phyloP scores from a whole-genome alignment of 2,113 vertebrate species.

The Gambusia affinis region DNA sequence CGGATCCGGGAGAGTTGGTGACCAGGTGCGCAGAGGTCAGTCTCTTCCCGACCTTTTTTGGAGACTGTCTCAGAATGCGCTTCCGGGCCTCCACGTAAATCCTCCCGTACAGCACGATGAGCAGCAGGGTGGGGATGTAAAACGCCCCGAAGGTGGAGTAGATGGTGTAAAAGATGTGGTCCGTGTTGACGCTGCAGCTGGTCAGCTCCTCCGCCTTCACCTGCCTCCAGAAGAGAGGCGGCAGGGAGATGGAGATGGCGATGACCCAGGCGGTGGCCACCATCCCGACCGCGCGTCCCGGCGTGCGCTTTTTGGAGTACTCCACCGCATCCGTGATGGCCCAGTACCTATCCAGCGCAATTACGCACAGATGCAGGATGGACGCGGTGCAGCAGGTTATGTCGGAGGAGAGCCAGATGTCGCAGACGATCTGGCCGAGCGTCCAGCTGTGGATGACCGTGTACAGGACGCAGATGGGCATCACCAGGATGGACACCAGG shows the following conservation, averaged over 20 bases:
- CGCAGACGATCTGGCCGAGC: slow-evolving; percentile 93
- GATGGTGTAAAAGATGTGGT: slow-evolving; percentile 96
- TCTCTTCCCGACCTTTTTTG: slow-evolving; percentile 90
- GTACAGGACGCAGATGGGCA: slow-evolving; percentile 95
- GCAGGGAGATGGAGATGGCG: slow-evolving; percentile 95
- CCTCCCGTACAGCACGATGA: slow-evolving; percentile 93
- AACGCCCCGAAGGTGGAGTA: slow-evolving; percentile 98
- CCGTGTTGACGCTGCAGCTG: slow-evolving; percentile 91
- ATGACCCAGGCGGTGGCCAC: slow-evolving; percentile 94
- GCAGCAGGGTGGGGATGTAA: slow-evolving; percentile 95
- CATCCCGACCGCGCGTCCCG: slow-evolving; percentile 90
- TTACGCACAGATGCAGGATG: slow-evolving; percentile 97
- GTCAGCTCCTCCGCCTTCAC: slow-evolving; percentile 89
- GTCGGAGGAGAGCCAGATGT: slow-evolving; percentile 96
- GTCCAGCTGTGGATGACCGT: slow-evolving; percentile 95
- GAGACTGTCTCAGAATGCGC: slow-evolving; percentile 92
- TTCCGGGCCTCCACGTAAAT: slow-evolving; percentile 96
- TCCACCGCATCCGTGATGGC: slow-evolving; percentile 97
- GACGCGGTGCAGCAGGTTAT: slow-evolving; percentile 99
- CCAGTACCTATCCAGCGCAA: slow-evolving; percentile 97
- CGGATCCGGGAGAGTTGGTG: slow-evolving; percentile 90
- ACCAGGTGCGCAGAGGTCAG: slow-evolving; percentile 91
- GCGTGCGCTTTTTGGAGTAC: slow-evolving; percentile 94
- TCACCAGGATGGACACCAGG: slow-evolving; percentile 94
- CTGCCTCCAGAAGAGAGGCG: slow-evolving; percentile 96